These are phyloP conservation scores for Drosophila tropicalis DNA, from an alignment of 1,140 invertebrate genomes.

Conservation along the genomic window DNA sequence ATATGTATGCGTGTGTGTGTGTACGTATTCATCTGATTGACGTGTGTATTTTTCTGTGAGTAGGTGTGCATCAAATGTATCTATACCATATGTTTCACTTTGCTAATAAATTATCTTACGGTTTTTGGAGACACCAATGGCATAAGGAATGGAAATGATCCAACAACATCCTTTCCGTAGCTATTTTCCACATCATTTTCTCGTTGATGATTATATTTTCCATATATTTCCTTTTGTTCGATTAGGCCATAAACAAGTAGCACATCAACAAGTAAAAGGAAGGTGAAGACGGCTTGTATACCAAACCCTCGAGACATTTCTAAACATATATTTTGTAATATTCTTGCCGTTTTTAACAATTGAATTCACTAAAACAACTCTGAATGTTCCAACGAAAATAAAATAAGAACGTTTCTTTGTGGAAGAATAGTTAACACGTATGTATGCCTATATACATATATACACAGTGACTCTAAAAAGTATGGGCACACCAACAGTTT, in stretches of 20 bases:
- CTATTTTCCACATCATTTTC: conserved; percentile 38
- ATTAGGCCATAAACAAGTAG: conserved; percentile 50
- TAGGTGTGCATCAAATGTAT: conserved; percentile 2
- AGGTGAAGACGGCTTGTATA: conserved; percentile 6
- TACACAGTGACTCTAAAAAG: conserved; percentile 41
- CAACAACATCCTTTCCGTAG: conserved; percentile 46
- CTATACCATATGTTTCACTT: conserved; percentile 1
- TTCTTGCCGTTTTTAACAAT: not conserved
- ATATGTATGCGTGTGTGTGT: conserved; percentile 17
- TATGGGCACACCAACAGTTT: conserved; percentile 17
- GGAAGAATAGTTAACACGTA: conserved; percentile 40
- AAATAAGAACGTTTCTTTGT: conserved; percentile 39
- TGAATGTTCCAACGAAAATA: conserved; percentile 25
- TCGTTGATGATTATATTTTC: conserved; percentile 32
- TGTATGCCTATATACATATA: conserved; percentile 25
- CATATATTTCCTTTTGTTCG: conserved; percentile 41
- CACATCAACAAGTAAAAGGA: conserved; percentile 47
- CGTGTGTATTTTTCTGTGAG: not conserved
- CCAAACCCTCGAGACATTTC: conserved; percentile 41
- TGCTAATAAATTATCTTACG: conserved; percentile 84
- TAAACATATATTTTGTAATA: not conserved
- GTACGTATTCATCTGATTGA: not conserved
- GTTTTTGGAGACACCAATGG: conserved; percentile 88
- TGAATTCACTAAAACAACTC: not conserved
- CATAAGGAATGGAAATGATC: conserved; percentile 88